phyloP scores from a whole-genome alignment of 2,888 invertebrate genomes.

The Eretmocerus hayati region DNA sequence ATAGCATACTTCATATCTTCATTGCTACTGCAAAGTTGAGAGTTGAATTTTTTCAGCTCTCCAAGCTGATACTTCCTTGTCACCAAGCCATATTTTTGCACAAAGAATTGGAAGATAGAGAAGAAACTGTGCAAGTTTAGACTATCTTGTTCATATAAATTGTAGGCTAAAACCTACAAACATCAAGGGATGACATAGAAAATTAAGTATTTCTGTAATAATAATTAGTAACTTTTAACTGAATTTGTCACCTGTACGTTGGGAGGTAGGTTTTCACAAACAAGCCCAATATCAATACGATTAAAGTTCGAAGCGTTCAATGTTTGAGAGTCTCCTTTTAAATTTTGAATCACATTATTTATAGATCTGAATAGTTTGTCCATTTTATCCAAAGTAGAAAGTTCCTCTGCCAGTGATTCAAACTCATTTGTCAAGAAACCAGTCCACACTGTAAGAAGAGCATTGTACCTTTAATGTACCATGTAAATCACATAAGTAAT shows the following conservation, averaged over 20 bases:
- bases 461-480: too few species aligned
- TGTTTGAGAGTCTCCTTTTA: slow-evolving; percentile 25
- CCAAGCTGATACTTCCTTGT: slow-evolving; percentile 22
- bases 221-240: neutral
- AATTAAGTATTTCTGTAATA: neutral
- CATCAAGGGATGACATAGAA: neutral
- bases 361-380: slow-evolving; percentile 26
- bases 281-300: slow-evolving; percentile 24
- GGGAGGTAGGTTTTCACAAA: slow-evolving; percentile 31
- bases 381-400: slow-evolving; percentile 24
- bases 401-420: slow-evolving; percentile 20
- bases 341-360: slow-evolving; percentile 27
- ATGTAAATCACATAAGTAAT: neutral
- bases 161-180: slow-evolving; percentile 30
- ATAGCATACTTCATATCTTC: slow-evolving; percentile 29
- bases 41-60: slow-evolving; percentile 27
- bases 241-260: slow-evolving; percentile 32
- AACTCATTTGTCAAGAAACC: slow-evolving; percentile 11
- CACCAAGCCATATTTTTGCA: slow-evolving; percentile 25
- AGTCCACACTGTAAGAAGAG: slow-evolving; percentile 9
- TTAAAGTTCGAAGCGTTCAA: slow-evolving; percentile 31
- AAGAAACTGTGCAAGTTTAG: slow-evolving; percentile 33
- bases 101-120: slow-evolving; percentile 25
- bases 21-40: slow-evolving; percentile 32
- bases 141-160: slow-evolving; percentile 30